Base-by-base conservation (phyloP, 2,113 vertebrate genomes). In the Romanogobio albipinnatus region DNA sequence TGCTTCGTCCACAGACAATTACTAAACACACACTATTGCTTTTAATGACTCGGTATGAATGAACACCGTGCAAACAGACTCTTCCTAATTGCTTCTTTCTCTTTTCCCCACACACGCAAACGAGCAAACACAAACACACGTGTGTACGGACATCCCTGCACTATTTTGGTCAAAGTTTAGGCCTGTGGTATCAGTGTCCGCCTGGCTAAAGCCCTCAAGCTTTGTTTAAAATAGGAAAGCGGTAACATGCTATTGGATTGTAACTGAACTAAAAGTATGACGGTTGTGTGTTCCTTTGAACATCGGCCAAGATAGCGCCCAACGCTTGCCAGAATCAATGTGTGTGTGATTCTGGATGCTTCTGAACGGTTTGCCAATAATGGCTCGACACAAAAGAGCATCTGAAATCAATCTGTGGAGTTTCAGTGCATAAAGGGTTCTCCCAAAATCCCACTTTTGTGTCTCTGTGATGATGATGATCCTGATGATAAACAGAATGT, bases 291-390 rank as follows among this genome's bases (percentile, higher is more conserved):
- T 83, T 61, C 75, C 70, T 87, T 87, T 83, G 85, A 84, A 70
- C 22, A 14, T 73, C 76, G 62, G 88, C 88, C 86, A 87, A 61
- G 51, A 85, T 39, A 59, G 53, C 36, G 10, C 66, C 45, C 47
- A 43, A 83, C 22, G 49, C n/a, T 78, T 80, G 86, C 85, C 86
- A 89, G 58, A 85, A 89, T 89, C 88, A 70, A 87, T 86, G 64
- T 78, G 82, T 87, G 85, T 85, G 85, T 84, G 58, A 85, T 89
- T 89, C 61, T 85, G 75, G 84, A 84, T 43, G 64, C 33, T 45
- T 84, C 82, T 86, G 77, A 86, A 84, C 71, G 49, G 75, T 66
- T 68, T 74, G 83, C 86, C 66, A 84, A 86, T 84, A 86, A 87
- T 81, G 81, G 77, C 86, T 62, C 45, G 33, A 71, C 61, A 81